Base-by-base conservation (phyloP, 1,140 invertebrate genomes). In the Drosophila ficusphila region DNA sequence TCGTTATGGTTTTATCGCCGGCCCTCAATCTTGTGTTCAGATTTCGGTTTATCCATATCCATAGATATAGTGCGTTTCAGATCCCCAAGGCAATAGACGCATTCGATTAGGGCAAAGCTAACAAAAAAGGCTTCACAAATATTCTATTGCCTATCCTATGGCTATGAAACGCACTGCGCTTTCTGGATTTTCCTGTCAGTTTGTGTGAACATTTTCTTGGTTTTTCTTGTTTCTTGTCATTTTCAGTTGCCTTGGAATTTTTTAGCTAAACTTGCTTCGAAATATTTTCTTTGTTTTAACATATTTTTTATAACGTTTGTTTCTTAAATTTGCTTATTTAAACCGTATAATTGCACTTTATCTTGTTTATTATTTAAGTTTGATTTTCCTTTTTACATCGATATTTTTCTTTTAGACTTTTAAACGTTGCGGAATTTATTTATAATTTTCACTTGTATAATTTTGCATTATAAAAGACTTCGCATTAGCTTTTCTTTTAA, bases 281-380 rank as follows among this genome's bases (percentile, higher is more conserved):
- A 82, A 89, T 83, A 71, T 70, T 64, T 61, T 58, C 76, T 9
- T 58, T 48, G 14, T 64, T 62, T 56, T 88, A 67, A 67, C 61
- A 67, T 49, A 41, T 41, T 53, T 18, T 33, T 67, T 21, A 64
- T 61, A 83, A 82, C 74, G 42, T 71, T 52, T 48, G 12, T 27
- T 67, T 76, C 88, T 76, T 75, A 75, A 68, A 76, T 85, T 83
- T 79, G 69, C 77, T 88, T 83, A 79, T 78, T 69, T 89, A 89
- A 85, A 81, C 81, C 82, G 81, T 81, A 85, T 85, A 85, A 85
- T 85, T 85, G 81, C 81, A 85, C 81, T 85, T 85, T 85, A 86
- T 79, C 61, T 77, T 69, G 29, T 76, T 81, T 75, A 73, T 69
- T 61, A 54, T 83, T 61, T 68, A 75, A 57, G 47, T 73, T 81